These are phyloP conservation scores for Volucella inflata DNA, from an alignment of 2,888 invertebrate genomes.

Conservation along the genomic window DNA sequence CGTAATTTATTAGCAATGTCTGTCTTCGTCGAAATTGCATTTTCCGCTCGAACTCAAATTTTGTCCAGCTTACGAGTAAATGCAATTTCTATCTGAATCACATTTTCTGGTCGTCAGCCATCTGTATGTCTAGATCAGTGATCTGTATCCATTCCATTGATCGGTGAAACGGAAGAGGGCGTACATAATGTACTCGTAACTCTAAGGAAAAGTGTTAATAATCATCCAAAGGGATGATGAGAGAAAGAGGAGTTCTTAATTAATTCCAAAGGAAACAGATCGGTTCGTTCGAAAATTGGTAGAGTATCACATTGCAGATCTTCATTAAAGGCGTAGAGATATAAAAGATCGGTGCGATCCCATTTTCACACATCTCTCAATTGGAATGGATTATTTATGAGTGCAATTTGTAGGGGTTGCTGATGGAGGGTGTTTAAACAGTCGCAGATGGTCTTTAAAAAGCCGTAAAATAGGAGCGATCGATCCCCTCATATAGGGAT, in stretches of 20 bases:
- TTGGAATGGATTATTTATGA: slow-evolving; percentile 73
- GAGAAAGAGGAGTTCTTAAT: slow-evolving; percentile 63
- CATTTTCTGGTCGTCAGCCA: slow-evolving; percentile 59
- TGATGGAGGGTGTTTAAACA: slow-evolving; percentile 42
- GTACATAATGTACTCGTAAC: not conserved
- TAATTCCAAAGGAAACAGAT: slow-evolving; percentile 48
- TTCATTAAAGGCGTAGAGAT: slow-evolving; percentile 62
- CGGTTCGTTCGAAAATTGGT: slow-evolving; percentile 4
- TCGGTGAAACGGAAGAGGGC: slow-evolving; percentile 59
- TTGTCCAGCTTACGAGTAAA: not conserved
- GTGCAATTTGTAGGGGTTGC: slow-evolving; percentile 70
- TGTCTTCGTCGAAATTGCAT: too few species aligned
- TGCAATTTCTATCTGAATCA: slow-evolving; percentile 14
- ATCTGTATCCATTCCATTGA: slow-evolving; percentile 37
- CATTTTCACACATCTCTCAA: slow-evolving; percentile 71
- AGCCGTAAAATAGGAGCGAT: slow-evolving; percentile 48
- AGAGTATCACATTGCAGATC: slow-evolving; percentile 65
- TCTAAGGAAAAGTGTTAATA: slow-evolving; percentile 55
- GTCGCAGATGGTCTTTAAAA: slow-evolving; percentile 68
- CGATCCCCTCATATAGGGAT: not conserved
- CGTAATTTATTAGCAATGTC: slow-evolving; percentile 26
- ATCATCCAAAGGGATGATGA: slow-evolving; percentile 44
- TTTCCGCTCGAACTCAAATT: not conserved
- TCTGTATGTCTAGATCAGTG: slow-evolving; percentile 55
- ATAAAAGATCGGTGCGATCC: slow-evolving; percentile 66